phyloP scores from a whole-genome alignment of 2,888 invertebrate genomes.

The Toxonevra muliebris region DNA sequence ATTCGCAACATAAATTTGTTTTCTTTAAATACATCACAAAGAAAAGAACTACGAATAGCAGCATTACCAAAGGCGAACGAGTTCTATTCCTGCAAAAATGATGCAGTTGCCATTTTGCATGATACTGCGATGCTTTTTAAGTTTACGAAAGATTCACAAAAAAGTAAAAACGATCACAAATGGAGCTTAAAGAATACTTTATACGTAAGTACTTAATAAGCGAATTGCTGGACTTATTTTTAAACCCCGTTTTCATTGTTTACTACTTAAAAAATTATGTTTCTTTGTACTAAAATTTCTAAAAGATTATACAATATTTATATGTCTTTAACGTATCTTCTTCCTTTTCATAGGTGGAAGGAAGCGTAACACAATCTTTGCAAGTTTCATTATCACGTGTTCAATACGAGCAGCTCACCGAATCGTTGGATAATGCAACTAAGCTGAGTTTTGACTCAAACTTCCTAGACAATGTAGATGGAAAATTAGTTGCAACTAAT shows the following conservation, averaged over 20 bases:
- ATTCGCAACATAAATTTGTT: conserved; percentile 89
- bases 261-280: too few relatives aligned
- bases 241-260: too few relatives aligned
- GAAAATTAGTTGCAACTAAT: conserved; percentile 15
- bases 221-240: neutral
- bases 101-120: conserved; percentile 87
- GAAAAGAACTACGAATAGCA: conserved; percentile 61
- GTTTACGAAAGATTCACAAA: conserved; percentile 43
- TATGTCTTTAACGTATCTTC: neutral
- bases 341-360: conserved; percentile 68
- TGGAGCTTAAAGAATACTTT: conserved; percentile 35
- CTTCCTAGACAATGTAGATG: conserved; percentile 17
- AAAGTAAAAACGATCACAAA: conserved; percentile 25
- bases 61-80: conserved; percentile 70
- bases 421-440: conserved; percentile 68
- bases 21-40: conserved; percentile 73
- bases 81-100: conserved; percentile 77
- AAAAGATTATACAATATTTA: too few relatives aligned
- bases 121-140: conserved; percentile 83
- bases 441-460: conserved; percentile 26
- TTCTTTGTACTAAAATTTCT: too few relatives aligned
- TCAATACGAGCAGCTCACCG: conserved; percentile 90
- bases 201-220: conserved; percentile 40
- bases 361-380: conserved; percentile 83
- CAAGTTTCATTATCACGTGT: conserved; percentile 85